These are phyloP conservation scores for Drosophila fulvimacula DNA, from an alignment of 2,888 invertebrate species.

Conservation along the genomic window DNA sequence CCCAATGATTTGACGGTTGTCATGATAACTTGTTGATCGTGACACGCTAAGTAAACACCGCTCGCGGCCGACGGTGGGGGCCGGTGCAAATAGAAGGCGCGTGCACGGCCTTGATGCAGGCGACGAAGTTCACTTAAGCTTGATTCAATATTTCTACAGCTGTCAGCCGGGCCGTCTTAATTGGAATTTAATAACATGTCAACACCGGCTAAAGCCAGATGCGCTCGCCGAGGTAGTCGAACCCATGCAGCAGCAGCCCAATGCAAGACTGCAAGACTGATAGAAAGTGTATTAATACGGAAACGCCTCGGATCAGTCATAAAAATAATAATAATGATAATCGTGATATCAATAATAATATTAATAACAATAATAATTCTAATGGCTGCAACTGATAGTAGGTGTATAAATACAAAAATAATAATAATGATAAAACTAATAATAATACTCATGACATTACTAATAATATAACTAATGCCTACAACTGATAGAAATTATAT, in stretches of 20 bases:
- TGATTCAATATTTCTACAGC: conserved; percentile 57
- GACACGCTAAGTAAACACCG: conserved; percentile 48
- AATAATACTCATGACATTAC: too few species aligned
- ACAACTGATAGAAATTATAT: too few species aligned
- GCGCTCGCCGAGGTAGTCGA: conserved; percentile 36
- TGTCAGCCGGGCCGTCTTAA: conserved; percentile 31
- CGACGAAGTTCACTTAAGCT: conserved; percentile 42
- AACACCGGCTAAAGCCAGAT: conserved; percentile 32
- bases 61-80: neutral
- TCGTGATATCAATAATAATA: too few species aligned
- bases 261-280: too few species aligned
- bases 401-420: too few species aligned
- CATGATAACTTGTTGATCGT: conserved; percentile 49
- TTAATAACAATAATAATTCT: too few species aligned
- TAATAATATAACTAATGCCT: too few species aligned
- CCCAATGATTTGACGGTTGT: conserved; percentile 37
- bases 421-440: too few species aligned
- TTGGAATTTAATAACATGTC: conserved; percentile 54
- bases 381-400: too few species aligned
- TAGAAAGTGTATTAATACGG: too few species aligned
- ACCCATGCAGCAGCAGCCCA: conserved; percentile 9
- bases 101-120: conserved; percentile 47
- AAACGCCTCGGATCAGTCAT: too few species aligned
- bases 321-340: too few species aligned
- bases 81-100: neutral